Percentiles rank a stretch among this genome's conserved stretches.
phyloP scores from a whole-genome alignment of 2,888 invertebrate genomes.

The Acrobasis repandana region DNA sequence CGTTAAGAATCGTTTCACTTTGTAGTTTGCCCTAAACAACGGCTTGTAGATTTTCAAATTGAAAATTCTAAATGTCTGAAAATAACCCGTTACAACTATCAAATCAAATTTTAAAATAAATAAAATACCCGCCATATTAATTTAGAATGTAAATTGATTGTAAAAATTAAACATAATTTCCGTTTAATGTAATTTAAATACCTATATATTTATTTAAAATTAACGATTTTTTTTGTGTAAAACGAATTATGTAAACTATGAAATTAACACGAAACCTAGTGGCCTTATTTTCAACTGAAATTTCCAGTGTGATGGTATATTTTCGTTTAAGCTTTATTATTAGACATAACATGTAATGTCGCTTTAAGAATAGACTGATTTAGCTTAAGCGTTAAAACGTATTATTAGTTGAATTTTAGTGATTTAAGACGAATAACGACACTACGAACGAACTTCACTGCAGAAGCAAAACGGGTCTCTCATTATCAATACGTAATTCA shows the following conservation, averaged over 20 bases:
- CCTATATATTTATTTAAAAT: slow-evolving; percentile 20
- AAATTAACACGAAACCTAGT: slow-evolving; percentile 52
- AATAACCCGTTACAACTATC: slow-evolving; percentile 6
- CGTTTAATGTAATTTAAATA: slow-evolving; percentile 14
- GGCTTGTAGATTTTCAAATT: background rate
- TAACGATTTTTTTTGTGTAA: slow-evolving; percentile 30
- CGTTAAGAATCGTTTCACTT: slow-evolving; percentile 25
- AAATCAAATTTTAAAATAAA: slow-evolving; percentile 6
- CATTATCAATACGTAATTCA: slow-evolving; percentile 23
- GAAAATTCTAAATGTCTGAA: slow-evolving; percentile 3
- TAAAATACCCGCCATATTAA: slow-evolving; percentile 28
- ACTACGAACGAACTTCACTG: slow-evolving; percentile 57
- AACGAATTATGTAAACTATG: slow-evolving; percentile 45
- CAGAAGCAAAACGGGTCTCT: slow-evolving; percentile 34
- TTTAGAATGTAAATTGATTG: slow-evolving; percentile 30
- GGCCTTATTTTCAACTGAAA: slow-evolving; percentile 71
- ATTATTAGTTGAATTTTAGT: slow-evolving; percentile 75
- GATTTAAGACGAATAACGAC: slow-evolving; percentile 62
- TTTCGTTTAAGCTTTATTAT: slow-evolving; percentile 79
- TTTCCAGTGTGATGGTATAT: slow-evolving; percentile 74
- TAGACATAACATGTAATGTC: slow-evolving; percentile 72
- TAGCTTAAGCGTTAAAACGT: slow-evolving; percentile 79
- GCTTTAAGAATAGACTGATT: slow-evolving; percentile 83
- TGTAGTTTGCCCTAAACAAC: background rate
- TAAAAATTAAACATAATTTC: slow-evolving; percentile 29